Evolutionary conservation across 2,797 vertebrate genomes (phyloP), one percentile per base, ranked within the genome.

Genomic region (Enteromius fasciolatus): DNA sequence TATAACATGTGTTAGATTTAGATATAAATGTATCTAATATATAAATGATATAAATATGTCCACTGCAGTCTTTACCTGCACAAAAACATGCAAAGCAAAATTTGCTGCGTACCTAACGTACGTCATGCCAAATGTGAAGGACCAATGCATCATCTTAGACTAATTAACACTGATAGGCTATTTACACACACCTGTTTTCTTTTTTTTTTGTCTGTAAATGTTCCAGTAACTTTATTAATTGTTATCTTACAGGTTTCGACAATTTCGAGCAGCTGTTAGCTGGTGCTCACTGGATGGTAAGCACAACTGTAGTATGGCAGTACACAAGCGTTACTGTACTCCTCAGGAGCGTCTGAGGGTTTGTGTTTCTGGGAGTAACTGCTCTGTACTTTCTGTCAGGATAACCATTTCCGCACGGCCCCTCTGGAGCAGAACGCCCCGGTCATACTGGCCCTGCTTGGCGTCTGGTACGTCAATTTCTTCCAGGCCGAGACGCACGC

Each of bases 231-330:
- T 59, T 39, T 14, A 59, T 15, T 50, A 41, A 25, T 46, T 81
- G 17, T 70, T 0, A 4, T 81, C 33, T 28, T 81, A 9, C 87
- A 99, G 98, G 98, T 81, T 99, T 95, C 88, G 97, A 99, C 85
- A 98, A 98, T 93, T 99, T 97, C 68, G 96, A 97, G 92, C 96
- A 93, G 87, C 95, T 99, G 87, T 95, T 99, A 44, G 93, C 95
- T 0, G 98, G 98, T 84, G 98, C 97, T 87, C 97, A 99, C 85
- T 99, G 96, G 96, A 99, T 99, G 98, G 98, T 99, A 91, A 90
- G 95, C 89, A 75, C 39, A 44, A 25, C n/a, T 39, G 1, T 54
- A n/a, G 7, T 68, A n/a, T 74, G 14, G 28, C 3, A 25, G 11
- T 57, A 20, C 14, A 17, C 17, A 52, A 23, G 17, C 18, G 6